Conservation (phyloP, 37 sponge, comb jelly and placozoan species). For the Crambe crambe region DNA sequence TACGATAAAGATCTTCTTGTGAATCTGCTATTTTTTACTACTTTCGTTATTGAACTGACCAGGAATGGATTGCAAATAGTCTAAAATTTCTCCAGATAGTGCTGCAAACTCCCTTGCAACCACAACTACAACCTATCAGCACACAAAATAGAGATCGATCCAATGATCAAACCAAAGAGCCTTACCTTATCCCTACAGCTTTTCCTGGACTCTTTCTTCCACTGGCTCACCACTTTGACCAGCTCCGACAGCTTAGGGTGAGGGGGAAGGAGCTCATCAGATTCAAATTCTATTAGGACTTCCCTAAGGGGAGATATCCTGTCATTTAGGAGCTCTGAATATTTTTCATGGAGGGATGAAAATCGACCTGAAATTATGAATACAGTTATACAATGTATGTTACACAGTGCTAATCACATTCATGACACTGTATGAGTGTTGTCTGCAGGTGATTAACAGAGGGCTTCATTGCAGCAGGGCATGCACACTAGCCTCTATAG, state of each 20-base stretch:
- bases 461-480: no score
- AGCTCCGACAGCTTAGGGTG: constrained; percentile 62
- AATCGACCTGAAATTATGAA: constrained; percentile 40
- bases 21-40: no score
- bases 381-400: no score
- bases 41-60: constrained; percentile 1
- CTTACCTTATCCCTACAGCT: constrained; percentile 26
- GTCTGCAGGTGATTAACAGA: no score
- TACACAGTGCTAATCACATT: no score
- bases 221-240: constrained; percentile 13
- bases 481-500: no score
- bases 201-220: constrained; percentile 16
- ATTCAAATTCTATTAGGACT: constrained; percentile 33
- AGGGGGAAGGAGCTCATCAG: not conserved
- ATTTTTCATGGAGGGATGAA: constrained; percentile 40
- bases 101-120: constrained; percentile 54
- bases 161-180: no score
- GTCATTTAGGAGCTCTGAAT: constrained; percentile 16
- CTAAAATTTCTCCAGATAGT: constrained; percentile 67
- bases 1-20: no score
- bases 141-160: not conserved
- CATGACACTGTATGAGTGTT: no score
- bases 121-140: constrained; percentile 50
- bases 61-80: constrained; percentile 44
- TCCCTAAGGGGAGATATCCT: constrained; percentile 14